Evolutionary conservation across 2,888 invertebrate genomes (phyloP).

Genomic region (Athrips mouffetella): DNA sequence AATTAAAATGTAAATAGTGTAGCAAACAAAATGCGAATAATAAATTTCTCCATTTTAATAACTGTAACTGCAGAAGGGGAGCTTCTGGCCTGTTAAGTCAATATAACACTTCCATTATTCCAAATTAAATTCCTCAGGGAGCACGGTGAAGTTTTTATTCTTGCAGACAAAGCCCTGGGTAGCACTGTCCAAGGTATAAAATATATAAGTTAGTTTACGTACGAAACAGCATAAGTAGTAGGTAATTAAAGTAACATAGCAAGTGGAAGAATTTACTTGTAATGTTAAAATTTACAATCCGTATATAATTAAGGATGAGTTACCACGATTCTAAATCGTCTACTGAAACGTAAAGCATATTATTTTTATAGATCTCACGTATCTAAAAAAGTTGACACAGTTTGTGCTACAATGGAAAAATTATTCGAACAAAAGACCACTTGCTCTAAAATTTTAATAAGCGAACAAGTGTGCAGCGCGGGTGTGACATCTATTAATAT

Average conservation of each 20-base stretch:
- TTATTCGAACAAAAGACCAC: constrained; percentile 50
- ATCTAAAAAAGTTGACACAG: too few species aligned
- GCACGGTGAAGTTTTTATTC: constrained; percentile 76
- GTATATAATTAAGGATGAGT: too few species aligned
- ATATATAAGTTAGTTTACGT: neutral
- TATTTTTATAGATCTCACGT: too few species aligned
- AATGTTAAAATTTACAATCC: too few species aligned
- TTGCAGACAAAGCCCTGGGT: constrained; percentile 57
- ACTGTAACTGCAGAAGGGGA: constrained; percentile 75
- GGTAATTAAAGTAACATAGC: too few species aligned
- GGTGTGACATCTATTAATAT: constrained; percentile 75
- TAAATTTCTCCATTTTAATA: constrained; percentile 79
- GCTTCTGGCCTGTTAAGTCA: constrained; percentile 77
- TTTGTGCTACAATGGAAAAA: too few species aligned
- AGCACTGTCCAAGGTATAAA: constrained; percentile 25
- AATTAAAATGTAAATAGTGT: constrained; percentile 77
- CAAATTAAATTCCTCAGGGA: constrained; percentile 78
- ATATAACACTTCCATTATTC: constrained; percentile 79
- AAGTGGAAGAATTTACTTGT: too few species aligned
- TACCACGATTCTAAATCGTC: too few species aligned
- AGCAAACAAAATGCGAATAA: constrained; percentile 71
- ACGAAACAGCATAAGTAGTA: too few species aligned
- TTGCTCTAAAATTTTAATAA: constrained; percentile 63
- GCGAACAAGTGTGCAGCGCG: constrained; percentile 63
- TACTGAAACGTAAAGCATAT: too few species aligned